Base-by-base conservation (phyloP, 2,888 invertebrate genomes). In the Apodemia duryi region DNA sequence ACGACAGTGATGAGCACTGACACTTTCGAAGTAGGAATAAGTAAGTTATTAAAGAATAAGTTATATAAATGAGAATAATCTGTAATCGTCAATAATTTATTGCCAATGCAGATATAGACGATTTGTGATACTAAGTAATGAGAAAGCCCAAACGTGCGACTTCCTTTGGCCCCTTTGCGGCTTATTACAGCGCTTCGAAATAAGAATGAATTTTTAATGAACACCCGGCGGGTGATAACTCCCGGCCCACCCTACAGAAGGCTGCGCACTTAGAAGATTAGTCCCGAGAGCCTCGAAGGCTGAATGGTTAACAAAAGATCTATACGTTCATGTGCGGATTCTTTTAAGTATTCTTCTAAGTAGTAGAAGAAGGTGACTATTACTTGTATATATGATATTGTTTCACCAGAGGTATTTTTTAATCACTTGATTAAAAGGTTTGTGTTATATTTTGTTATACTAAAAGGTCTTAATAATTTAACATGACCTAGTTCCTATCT, bases 171-270 rank as follows among this genome's bases (percentile, higher is more conserved):
- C 82, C 83, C 78, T 77, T 75, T 83, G 83, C 81, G 88, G 86
- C 86, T 88, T 88, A 89, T 89, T 88, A 87, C 86, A 77, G 74
- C 76, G 84, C 84, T 82, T 81, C 86, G 83, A 89, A 91, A 88
- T 88, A 90, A 89, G 91, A 91, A 91, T 91, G 90, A 91, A 91
- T 89, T 91, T 91, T 91, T 91, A 91, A 91, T 91, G 89, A 91
- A 82, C 71, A 74, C 72, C 72, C 73, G 65, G 68, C 69, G 72
- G 72, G 72, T 68, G 70, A 67, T 72, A 70, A 73, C 68, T 72
- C 73, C 74, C 74, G 71, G 74, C 68, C 70, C 74, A n/a, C 75
- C 73, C 77, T 76, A 75, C 74, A 75, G 76, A 81, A 79, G 80
- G 82, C 79, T 82, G 87, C 91, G 90, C 91, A 91, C 91, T 91